Evolutionary conservation across 1,140 invertebrate genomes (phyloP).

Genomic region (Lepidostoma basale): DNA sequence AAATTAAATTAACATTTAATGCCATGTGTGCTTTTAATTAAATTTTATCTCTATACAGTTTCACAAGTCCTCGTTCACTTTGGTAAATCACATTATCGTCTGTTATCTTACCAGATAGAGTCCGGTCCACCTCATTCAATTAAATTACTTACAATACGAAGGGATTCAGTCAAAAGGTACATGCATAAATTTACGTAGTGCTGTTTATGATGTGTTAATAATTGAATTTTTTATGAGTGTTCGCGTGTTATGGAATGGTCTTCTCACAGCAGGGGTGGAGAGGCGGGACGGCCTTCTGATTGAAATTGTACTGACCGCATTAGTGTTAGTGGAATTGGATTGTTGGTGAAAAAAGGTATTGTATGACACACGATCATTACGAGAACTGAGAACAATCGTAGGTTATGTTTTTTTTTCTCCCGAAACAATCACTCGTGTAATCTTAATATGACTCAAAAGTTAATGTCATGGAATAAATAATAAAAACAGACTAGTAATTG

Average conservation of each 20-base stretch:
- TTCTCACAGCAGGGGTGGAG: constrained; percentile 1
- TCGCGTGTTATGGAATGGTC: background rate
- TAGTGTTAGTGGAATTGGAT: constrained; percentile 6
- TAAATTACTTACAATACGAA: too few species aligned
- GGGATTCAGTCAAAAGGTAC: too few species aligned
- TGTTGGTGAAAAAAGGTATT: background rate
- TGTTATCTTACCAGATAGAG: background rate
- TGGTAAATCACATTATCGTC: constrained; percentile 3
- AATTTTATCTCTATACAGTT: constrained; percentile 8
- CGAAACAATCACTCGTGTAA: background rate
- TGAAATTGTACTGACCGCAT: constrained; percentile 13
- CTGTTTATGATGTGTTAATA: too few species aligned
- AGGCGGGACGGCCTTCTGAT: constrained; percentile 11
- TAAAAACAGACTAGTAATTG: too few species aligned
- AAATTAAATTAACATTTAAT: constrained; percentile 20
- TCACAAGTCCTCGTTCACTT: background rate
- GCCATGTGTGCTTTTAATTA: constrained; percentile 28
- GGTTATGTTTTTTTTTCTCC: too few species aligned
- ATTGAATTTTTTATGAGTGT: too few species aligned
- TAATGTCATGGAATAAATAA: too few species aligned
- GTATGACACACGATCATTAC: constrained; percentile 5
- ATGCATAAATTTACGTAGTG: too few species aligned
- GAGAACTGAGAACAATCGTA: background rate
- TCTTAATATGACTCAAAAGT: too few species aligned
- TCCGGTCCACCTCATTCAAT: background rate